Evolutionary conservation across 2,113 vertebrate species (phyloP), one percentile per base, ranked within the genome.

Genomic region (Tamias sibiricus): DNA sequence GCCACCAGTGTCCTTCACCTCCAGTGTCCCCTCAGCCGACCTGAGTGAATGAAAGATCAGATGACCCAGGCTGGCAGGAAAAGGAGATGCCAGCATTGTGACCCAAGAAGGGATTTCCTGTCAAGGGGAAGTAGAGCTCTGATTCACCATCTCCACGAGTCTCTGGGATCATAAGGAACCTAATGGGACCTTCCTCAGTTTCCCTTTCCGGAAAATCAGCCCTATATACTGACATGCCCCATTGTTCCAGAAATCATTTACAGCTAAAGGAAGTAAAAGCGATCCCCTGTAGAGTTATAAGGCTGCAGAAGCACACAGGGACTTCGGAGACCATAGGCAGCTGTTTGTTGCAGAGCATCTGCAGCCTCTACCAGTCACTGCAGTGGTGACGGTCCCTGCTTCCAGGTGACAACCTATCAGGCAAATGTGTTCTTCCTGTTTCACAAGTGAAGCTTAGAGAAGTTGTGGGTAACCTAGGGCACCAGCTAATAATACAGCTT

Each of bases 91-190:
- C 85, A 88, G 81, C 20, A 44, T 40, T 3, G 1, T 44, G 69
- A 83, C 77, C 93, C n/a, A 17, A 92, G 96, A 84, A 90, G 9
- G 11, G 90, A 97, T 95, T 90, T 97, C 97, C 97, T 97, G 71
- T 90, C 66, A 42, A 84, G 77, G 90, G 95, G 94, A 97, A 95
- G 90, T 83, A 16, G 57, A 90, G 71, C 81, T 81, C 79, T 81
- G 84, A 94, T 30, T 94, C 92, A 64, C 62, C 52, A 77, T 95
- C 59, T 69, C 83, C 57, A 42, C 30, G 32, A 77, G 81, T 90
- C 90, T 52, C 93, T 74, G 40, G 74, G 59, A 4, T 84, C 57
- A 40, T 20, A 19, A 66, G 28, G 44, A 91, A 37, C 71, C 81
- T 76, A 0, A 8, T 17, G 17, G 89, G 92, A 57, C 8, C 79